Evolutionary conservation across 1,140 invertebrate genomes (phyloP).

Genomic region (Melipona quadrifasciata): DNA sequence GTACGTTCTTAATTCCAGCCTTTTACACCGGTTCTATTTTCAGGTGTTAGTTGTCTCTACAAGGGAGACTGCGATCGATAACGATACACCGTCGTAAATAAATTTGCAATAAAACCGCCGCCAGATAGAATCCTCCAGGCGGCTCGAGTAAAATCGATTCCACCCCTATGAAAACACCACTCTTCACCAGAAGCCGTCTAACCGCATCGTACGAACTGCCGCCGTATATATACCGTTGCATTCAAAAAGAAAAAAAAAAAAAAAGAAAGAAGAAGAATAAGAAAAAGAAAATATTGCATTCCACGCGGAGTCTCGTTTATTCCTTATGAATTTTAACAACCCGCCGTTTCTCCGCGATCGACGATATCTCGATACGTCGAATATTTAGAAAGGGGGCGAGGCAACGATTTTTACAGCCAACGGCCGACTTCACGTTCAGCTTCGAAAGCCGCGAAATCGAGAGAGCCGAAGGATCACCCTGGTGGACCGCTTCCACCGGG

Average conservation of each 20-base stretch:
- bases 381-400: background rate
- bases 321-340: conserved; percentile 40
- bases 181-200: background rate
- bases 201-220: background rate
- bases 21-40: no score
- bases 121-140: background rate
- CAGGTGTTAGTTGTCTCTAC: no score
- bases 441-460: conserved; percentile 13
- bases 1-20: no score
- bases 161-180: background rate
- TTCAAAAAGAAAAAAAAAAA: background rate
- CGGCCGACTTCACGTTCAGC: background rate
- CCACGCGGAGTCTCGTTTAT: conserved; percentile 7
- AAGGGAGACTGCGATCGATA: background rate
- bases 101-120: background rate
- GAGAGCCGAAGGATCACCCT: background rate
- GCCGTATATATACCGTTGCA: background rate
- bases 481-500: background rate
- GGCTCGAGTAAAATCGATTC: background rate
- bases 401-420: background rate
- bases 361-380: background rate
- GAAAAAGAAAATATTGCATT: background rate
- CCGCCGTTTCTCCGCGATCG: no score
- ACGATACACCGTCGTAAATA: background rate
- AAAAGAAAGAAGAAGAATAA: background rate